Conservation (phyloP, 2,797 vertebrate species). For the Pangasius larnaudii region DNA sequence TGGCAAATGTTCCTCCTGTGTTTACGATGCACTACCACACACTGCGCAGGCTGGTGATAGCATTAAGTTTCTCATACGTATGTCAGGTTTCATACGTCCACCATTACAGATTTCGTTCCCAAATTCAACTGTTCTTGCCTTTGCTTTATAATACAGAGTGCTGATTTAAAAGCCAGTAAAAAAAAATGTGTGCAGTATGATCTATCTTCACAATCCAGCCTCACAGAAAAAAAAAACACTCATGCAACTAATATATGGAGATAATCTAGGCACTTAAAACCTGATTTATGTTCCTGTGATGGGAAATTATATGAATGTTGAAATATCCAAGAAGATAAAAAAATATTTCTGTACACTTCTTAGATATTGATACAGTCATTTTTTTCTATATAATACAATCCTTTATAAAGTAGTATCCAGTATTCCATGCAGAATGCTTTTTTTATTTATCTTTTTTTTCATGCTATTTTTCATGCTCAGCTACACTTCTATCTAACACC, state of each 20-base stretch:
- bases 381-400: neutral
- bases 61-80: neutral
- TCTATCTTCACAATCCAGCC: neutral
- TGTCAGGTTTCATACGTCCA: neutral
- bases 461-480: neutral
- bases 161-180: neutral
- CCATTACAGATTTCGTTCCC: conserved; percentile 19
- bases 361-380: neutral
- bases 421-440: neutral
- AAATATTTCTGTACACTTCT: neutral
- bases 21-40: neutral
- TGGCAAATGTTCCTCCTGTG: neutral
- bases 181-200: neutral
- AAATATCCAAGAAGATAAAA: neutral
- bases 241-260: neutral
- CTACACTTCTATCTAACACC: neutral
- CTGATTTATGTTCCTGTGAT: neutral
- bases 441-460: neutral
- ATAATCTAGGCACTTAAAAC: neutral
- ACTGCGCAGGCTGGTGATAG: neutral
- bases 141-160: conserved; percentile 4
- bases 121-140: conserved; percentile 31
- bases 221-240: neutral
- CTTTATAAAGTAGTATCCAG: neutral
- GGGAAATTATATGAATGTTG: neutral